phyloP scores from a whole-genome alignment of 2,888 invertebrate genomes.

The Dasypolia templi region DNA sequence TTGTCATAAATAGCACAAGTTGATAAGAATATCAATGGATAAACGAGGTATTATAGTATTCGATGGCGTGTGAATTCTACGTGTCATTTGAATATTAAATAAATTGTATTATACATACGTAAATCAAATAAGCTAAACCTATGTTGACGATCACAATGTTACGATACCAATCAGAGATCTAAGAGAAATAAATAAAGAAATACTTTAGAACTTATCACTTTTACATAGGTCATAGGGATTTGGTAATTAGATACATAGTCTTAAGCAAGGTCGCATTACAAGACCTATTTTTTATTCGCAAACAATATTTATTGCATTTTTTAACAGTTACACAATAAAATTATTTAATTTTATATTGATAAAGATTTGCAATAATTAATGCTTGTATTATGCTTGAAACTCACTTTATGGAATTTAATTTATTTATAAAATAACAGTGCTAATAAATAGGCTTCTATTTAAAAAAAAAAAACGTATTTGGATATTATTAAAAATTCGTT shows the following conservation, averaged over 20 bases:
- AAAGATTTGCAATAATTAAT: not conserved
- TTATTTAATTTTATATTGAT: constrained; percentile 6
- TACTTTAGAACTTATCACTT: constrained; percentile 45
- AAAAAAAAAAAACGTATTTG: not conserved
- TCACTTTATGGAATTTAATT: not conserved
- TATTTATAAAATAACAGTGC: constrained; percentile 4
- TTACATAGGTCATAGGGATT: constrained; percentile 34
- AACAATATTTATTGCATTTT: constrained; percentile 15
- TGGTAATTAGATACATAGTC: constrained; percentile 41
- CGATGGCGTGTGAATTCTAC: constrained; percentile 35
- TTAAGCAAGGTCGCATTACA: constrained; percentile 33
- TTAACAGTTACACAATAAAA: not conserved
- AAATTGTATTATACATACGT: constrained; percentile 46
- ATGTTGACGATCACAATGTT: constrained; percentile 62
- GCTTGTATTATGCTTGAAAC: not conserved
- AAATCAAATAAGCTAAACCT: constrained; percentile 58
- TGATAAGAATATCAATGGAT: constrained; percentile 23
- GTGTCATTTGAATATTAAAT: constrained; percentile 43
- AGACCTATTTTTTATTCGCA: constrained; percentile 25
- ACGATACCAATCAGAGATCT: constrained; percentile 66
- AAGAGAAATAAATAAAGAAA: constrained; percentile 51
- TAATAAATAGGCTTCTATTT: not conserved
- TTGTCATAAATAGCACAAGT: constrained; percentile 22
- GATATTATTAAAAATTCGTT: constrained; percentile 3
- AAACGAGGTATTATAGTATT: constrained; percentile 31